Evolutionary conservation across 2,797 vertebrate genomes (phyloP), one percentile per base, ranked within the genome.

Genomic region (Psittacula echo): DNA sequence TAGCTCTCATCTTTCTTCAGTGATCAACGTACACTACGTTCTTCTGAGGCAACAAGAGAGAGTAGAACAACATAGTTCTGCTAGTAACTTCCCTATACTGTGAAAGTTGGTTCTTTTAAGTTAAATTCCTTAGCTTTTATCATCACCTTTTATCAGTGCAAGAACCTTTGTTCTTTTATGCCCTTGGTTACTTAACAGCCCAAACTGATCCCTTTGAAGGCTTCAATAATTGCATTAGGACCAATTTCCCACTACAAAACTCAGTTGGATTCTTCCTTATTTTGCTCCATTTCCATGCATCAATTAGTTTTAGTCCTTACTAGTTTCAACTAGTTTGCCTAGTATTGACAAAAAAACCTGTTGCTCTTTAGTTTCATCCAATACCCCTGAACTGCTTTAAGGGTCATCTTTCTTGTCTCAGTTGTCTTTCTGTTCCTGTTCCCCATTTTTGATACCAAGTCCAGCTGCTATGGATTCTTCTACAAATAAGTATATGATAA

Each of bases 401-500:
- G 13, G 66, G 51, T 3, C 44, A 44, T 11, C 29, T 72, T 60
- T 74, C 54, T 71, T 56, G 20, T 26, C 34, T 77, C 64, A 50
- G 0, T n/a, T 75, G 19, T 47, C 24, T 32, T 51, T 58, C 62
- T 5, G 21, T 13, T 71, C 24, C 50, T 51, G 20, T 44, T 68
- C 29, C 30, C 26, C 23, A 24, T 65, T 39, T 61, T 13, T 17
- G 34, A 54, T 22, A 18, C 9, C 26, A 58, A 48, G 32, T 16
- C 30, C 54, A 66, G 54, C 54, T 75, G 47, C 39, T 26, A 24
- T 1, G 9, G 47, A 64, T 62, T 47, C n/a, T 27, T 30, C 56
- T 41, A 14, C 16, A 24, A 22, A 2, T 7, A 34, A 12, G 9
- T 3, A 7, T 0, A 21, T 2, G 9, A 19, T 14, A 54, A 34